These are phyloP conservation scores for Lota lota DNA, from an alignment of 2,113 vertebrate genomes.

Conservation along the genomic window DNA sequence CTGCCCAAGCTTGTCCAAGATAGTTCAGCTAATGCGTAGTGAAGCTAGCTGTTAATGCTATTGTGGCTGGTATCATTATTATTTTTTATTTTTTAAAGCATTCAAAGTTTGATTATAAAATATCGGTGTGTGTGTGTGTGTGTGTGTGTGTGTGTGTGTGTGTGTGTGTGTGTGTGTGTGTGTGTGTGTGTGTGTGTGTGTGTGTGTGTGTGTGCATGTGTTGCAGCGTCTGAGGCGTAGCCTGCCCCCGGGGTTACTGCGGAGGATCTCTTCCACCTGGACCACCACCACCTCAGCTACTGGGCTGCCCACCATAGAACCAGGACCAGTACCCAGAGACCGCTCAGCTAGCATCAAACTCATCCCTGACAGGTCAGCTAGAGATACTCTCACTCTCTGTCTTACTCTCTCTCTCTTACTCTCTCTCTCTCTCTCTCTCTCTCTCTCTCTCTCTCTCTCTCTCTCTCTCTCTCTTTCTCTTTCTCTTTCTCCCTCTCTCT, in stretches of 20 bases:
- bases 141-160: conserved; percentile 1
- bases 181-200: background rate
- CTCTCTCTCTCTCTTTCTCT: no score
- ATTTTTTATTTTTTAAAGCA: background rate
- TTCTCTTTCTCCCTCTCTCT: no score
- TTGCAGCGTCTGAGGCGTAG: conserved; percentile 84
- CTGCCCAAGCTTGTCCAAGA: no score
- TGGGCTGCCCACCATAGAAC: conserved; percentile 88
- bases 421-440: no score
- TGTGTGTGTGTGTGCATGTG: background rate
- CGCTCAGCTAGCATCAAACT: conserved; percentile 89
- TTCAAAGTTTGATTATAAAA: background rate
- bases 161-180: background rate
- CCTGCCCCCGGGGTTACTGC: conserved; percentile 84
- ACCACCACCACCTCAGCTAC: conserved; percentile 95
- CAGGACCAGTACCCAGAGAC: conserved; percentile 84
- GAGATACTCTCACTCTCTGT: background rate
- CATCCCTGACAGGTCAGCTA: conserved; percentile 74
- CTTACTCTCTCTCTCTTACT: background rate
- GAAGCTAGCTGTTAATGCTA: no score
- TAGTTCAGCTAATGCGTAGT: no score
- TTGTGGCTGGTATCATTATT: no score
- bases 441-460: no score
- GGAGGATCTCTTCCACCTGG: conserved; percentile 91
- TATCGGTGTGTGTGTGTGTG: conserved; percentile 11